Percentiles rank a stretch among this genome's conserved stretches.
Evolutionary conservation across 1,140 invertebrate species (phyloP).

Genomic region (Neelides sp.): DNA sequence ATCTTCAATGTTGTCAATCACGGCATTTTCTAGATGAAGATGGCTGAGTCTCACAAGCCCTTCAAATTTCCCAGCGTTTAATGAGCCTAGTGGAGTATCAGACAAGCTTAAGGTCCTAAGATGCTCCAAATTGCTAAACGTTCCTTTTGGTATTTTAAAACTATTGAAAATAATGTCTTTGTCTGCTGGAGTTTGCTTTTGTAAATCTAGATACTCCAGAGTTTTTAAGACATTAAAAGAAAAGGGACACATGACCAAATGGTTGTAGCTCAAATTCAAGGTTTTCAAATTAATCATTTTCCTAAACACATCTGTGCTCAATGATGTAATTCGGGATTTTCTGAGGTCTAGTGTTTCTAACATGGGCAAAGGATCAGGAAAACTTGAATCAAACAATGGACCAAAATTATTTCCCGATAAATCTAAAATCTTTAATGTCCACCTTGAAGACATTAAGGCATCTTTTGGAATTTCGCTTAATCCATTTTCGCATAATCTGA

Average conservation of each 20-base stretch:
- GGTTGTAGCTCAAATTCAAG: slow-evolving; percentile 9
- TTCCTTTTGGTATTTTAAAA: no score
- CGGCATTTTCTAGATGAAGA: neutral
- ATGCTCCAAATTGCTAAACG: neutral
- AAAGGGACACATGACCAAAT: slow-evolving; percentile 7
- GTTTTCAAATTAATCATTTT: slow-evolving; percentile 5
- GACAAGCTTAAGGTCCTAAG: no score
- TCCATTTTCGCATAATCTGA: slow-evolving; percentile 11
- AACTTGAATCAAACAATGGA: neutral
- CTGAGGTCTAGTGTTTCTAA: slow-evolving; percentile 4
- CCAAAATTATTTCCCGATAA: slow-evolving; percentile 15
- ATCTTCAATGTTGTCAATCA: neutral
- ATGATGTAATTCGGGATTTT: slow-evolving; percentile 6
- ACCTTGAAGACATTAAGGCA: neutral
- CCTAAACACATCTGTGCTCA: slow-evolving; percentile 8
- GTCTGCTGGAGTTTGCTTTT: no score
- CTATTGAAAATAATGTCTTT: no score
- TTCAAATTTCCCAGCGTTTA: neutral
- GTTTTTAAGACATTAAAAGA: neutral
- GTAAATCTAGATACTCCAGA: slow-evolving; percentile 1
- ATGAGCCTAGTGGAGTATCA: no score
- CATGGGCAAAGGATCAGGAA: slow-evolving; percentile 3
- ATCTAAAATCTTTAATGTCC: slow-evolving; percentile 6
- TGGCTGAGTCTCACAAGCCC: neutral
- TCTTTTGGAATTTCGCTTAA: slow-evolving; percentile 6